Evolutionary conservation across 2,888 invertebrate species (phyloP).

Genomic region (Sericinus montela): DNA sequence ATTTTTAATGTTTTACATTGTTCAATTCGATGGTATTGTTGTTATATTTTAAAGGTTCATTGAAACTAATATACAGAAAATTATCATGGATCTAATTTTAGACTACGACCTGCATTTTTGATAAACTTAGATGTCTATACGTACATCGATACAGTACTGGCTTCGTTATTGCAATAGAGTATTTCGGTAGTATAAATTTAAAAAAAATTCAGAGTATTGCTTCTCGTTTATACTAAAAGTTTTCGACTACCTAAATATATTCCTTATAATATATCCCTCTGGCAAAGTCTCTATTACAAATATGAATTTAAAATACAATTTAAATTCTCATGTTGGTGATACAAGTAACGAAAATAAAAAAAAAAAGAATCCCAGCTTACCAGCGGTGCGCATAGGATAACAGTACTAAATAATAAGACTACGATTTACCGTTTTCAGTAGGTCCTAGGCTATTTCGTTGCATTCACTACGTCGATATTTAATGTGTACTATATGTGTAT

Average conservation of each 20-base stretch:
- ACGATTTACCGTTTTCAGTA: slow-evolving; percentile 24
- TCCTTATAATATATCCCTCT: slow-evolving; percentile 68
- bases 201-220: slow-evolving; percentile 74
- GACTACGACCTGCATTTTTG: not conserved
- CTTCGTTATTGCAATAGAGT: slow-evolving; percentile 53
- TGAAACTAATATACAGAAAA: slow-evolving; percentile 32
- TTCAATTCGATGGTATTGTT: slow-evolving; percentile 50
- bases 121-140: slow-evolving; percentile 2
- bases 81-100: slow-evolving; percentile 6
- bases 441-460: slow-evolving; percentile 18
- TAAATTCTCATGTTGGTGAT: slow-evolving; percentile 7
- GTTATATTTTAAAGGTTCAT: slow-evolving; percentile 42
- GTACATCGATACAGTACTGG: slow-evolving; percentile 39
- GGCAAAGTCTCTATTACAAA: slow-evolving; percentile 53
- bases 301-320: slow-evolving; percentile 4
- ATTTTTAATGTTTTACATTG: slow-evolving; percentile 49
- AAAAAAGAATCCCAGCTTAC: slow-evolving; percentile 30
- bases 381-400: slow-evolving; percentile 39
- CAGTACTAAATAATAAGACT: slow-evolving; percentile 51
- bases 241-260: slow-evolving; percentile 71
- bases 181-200: slow-evolving; percentile 64
- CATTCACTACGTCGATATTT: slow-evolving; percentile 6
- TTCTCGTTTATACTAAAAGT: slow-evolving; percentile 76
- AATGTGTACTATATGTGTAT: slow-evolving; percentile 6
- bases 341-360: slow-evolving; percentile 32